Base-by-base conservation (phyloP, 2,797 vertebrate species). In the Cirrhinus mrigala region DNA sequence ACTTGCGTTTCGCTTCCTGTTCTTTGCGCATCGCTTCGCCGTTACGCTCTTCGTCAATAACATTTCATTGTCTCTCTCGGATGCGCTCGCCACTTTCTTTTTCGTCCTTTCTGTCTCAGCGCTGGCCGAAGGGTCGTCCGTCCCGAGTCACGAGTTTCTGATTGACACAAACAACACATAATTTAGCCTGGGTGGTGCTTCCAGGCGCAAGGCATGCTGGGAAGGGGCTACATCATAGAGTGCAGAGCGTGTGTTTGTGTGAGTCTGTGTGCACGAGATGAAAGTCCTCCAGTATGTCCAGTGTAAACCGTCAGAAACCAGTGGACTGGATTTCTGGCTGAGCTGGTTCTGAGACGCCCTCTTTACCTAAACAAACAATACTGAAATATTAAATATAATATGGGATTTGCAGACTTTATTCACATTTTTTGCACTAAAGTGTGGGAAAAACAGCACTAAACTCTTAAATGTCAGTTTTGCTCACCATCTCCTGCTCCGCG, bases 291-390 rank as follows among this genome's bases (percentile, higher is more conserved):
- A 79, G 60, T 40, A 6, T 52, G 85, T 87, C 78, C 56, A 16
- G 62, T 82, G 74, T 82, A 44, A 79, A 52, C 56, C 3, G 9
- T 96, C 92, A 96, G 92, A 96, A 96, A 69, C 95, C 95, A 3
- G 95, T 96, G 2, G 95, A 96, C 84, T 92, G 94, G 58, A 95
- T 90, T 87, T 90, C 92, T 82, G 92, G 87, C 54, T 81, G 90
- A 77, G 44, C 71, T 20, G 52, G 77, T 54, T 94, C 94, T 6
- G 92, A 83, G 48, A 79, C 87, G 48, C 89, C 91, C 54, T 95
- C 94, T 71, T 91, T 93, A 6, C 91, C 95, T 95, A 88, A 82
- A 18, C 40, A 33, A 79, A 74, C 48, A 11, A 37, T 16, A 58
- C 12, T 60, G 9, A 68, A 60, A 37, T 29, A 12, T 37, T 12